Evolutionary conservation across 2,888 invertebrate genomes (phyloP).

Genomic region (Oscheius sp.): DNA sequence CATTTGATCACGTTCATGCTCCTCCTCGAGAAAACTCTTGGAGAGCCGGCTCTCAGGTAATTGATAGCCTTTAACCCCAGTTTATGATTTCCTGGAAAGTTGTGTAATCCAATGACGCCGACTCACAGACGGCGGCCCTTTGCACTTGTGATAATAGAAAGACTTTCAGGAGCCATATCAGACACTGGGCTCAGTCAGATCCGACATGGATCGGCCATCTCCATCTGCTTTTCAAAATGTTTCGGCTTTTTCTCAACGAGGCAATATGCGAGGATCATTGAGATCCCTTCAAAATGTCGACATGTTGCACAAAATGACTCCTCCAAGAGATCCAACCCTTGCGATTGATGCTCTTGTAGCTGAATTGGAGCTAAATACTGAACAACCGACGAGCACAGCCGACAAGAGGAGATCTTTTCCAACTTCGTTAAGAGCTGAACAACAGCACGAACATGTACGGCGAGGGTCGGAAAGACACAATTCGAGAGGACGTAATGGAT

Average conservation of each 20-base stretch:
- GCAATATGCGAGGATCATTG: slow-evolving; percentile 40
- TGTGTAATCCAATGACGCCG: background rate
- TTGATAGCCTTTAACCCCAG: background rate
- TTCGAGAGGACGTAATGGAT: slow-evolving; percentile 8
- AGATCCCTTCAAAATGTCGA: slow-evolving; percentile 45
- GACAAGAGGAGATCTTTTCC: slow-evolving; percentile 60
- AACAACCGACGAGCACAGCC: slow-evolving; percentile 42
- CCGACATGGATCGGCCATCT: slow-evolving; percentile 46
- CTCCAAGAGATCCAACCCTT: slow-evolving; percentile 52
- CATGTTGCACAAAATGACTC: slow-evolving; percentile 19
- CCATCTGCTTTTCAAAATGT: slow-evolving; percentile 58
- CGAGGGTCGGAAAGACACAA: slow-evolving; percentile 20
- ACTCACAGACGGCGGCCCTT: background rate
- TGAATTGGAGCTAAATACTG: slow-evolving; percentile 67
- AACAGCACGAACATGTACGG: background rate
- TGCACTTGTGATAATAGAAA: no score
- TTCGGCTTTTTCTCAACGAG: slow-evolving; percentile 33
- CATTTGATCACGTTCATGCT: slow-evolving; percentile 36
- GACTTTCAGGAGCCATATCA: slow-evolving; percentile 61
- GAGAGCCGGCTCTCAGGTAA: slow-evolving; percentile 55
- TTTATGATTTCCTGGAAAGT: slow-evolving; percentile 9
- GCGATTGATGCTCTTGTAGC: slow-evolving; percentile 68
- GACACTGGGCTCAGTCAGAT: slow-evolving; percentile 50
- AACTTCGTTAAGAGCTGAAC: slow-evolving; percentile 34
- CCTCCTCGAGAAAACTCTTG: slow-evolving; percentile 36